Evolutionary conservation across 1,140 invertebrate species (phyloP).

Genomic region (Dufourea novaeangliae): DNA sequence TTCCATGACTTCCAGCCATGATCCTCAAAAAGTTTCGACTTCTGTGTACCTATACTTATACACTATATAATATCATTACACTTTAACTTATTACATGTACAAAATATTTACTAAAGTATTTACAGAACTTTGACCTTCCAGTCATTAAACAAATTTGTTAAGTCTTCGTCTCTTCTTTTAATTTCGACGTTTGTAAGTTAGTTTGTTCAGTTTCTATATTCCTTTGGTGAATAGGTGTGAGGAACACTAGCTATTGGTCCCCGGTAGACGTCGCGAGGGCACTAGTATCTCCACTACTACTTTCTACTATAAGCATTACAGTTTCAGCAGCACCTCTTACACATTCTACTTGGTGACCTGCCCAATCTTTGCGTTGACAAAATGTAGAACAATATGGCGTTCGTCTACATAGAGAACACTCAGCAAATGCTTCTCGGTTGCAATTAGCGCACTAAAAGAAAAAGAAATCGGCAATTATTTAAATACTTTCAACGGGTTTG

Average conservation of each 20-base stretch:
- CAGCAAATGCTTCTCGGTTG: conserved; percentile 91
- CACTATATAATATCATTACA: conserved; percentile 26
- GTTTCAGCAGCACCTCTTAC: conserved; percentile 85
- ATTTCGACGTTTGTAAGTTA: conserved; percentile 31
- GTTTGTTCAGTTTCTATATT: conserved; percentile 60
- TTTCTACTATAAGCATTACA: conserved; percentile 84
- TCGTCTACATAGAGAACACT: conserved; percentile 91
- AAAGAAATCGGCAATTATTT: background rate
- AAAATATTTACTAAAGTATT: conserved; percentile 51
- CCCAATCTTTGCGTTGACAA: conserved; percentile 94
- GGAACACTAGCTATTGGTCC: conserved; percentile 79
- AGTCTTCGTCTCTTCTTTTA: conserved; percentile 52
- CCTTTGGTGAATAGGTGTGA: conserved; percentile 70
- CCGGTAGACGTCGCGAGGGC: conserved; percentile 67
- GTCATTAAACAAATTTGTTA: conserved; percentile 33
- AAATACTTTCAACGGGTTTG: background rate
- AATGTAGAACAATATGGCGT: conserved; percentile 94
- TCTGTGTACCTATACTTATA: background rate
- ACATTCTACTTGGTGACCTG: conserved; percentile 91
- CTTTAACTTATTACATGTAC: conserved; percentile 18
- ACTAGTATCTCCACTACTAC: conserved; percentile 74
- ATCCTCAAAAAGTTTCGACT: conserved; percentile 28
- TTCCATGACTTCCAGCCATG: conserved; percentile 5
- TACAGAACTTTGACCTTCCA: conserved; percentile 32
- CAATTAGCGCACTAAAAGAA: conserved; percentile 90